A percentile compares a stretch with the other conserved stretches of the same genome.
These are phyloP conservation scores for Forficula auricularia DNA, from an alignment of 1,140 invertebrate species.

Conservation along the genomic window DNA sequence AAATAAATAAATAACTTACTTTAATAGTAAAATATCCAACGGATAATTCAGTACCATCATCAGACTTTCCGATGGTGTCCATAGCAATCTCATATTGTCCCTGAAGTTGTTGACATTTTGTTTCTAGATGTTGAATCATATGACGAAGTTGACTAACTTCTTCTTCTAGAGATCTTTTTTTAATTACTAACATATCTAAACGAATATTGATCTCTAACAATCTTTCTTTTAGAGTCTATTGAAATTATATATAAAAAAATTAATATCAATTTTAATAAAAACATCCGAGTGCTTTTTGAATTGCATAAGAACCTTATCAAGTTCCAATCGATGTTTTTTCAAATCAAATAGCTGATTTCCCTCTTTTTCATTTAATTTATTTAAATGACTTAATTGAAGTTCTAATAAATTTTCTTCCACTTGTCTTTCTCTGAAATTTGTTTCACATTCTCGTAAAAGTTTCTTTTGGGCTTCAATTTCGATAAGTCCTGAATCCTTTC, in stretches of 20 bases:
- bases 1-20: too few species aligned
- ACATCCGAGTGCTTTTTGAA: not conserved
- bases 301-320: slow-evolving; percentile 35
- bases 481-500: slow-evolving; percentile 26
- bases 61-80: slow-evolving; percentile 31
- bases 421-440: slow-evolving; percentile 30
- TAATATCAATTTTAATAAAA: too few species aligned
- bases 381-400: slow-evolving; percentile 34
- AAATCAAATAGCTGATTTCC: slow-evolving; percentile 36
- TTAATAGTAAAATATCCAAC: slow-evolving; percentile 48
- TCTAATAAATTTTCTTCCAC: slow-evolving; percentile 42
- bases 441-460: slow-evolving; percentile 26
- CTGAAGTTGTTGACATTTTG: slow-evolving; percentile 39
- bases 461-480: slow-evolving; percentile 34
- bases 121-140: slow-evolving; percentile 33
- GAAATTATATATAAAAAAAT: too few species aligned
- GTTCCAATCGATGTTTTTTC: slow-evolving; percentile 35
- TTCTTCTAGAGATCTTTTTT: slow-evolving; percentile 34
- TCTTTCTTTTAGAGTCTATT: slow-evolving; percentile 40
- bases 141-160: slow-evolving; percentile 36
- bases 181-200: slow-evolving; percentile 34
- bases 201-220: slow-evolving; percentile 37
- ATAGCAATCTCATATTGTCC: slow-evolving; percentile 23
- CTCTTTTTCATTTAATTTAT: slow-evolving; percentile 32
- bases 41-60: slow-evolving; percentile 35